These are phyloP conservation scores for Mycteria americana DNA, from an alignment of 2,797 vertebrate species.

Conservation along the genomic window DNA sequence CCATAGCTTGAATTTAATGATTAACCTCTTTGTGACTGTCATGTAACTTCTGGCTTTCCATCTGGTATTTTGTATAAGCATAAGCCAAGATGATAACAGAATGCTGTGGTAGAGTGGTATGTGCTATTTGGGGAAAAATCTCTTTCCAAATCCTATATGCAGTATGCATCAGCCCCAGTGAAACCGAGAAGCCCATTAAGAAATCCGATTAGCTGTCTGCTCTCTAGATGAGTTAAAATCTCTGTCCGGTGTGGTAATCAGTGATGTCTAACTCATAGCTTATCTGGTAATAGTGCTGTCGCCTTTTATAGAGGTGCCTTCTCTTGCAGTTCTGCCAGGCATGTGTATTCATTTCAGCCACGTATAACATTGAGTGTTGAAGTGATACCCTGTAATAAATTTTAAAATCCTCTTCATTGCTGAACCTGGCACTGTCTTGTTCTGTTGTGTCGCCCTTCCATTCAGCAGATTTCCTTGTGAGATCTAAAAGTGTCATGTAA, in stretches of 20 bases:
- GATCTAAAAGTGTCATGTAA: neutral
- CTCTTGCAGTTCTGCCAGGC: neutral
- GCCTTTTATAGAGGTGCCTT: neutral
- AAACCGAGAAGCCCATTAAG: conserved; percentile 35
- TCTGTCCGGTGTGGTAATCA: neutral
- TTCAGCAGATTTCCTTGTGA: conserved; percentile 1
- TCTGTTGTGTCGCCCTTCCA: neutral
- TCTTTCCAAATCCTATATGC: neutral
- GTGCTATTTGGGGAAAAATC: neutral
- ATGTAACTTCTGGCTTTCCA: neutral
- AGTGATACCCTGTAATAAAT: conserved; percentile 8
- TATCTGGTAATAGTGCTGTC: neutral
- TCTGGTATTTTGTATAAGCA: neutral
- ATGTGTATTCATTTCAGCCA: neutral
- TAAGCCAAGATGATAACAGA: neutral
- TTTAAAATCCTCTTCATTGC: conserved; percentile 24
- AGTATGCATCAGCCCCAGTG: neutral
- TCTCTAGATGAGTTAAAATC: conserved; percentile 40
- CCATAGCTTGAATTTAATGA: conserved; percentile 9
- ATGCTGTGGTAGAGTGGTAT: neutral
- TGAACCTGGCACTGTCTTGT: neutral
- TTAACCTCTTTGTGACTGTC: conserved; percentile 42
- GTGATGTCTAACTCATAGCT: neutral
- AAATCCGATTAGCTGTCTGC: conserved; percentile 33
- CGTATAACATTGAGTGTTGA: neutral